Conservation (phyloP, 2,113 vertebrate species). For the Colaptes auratus region DNA sequence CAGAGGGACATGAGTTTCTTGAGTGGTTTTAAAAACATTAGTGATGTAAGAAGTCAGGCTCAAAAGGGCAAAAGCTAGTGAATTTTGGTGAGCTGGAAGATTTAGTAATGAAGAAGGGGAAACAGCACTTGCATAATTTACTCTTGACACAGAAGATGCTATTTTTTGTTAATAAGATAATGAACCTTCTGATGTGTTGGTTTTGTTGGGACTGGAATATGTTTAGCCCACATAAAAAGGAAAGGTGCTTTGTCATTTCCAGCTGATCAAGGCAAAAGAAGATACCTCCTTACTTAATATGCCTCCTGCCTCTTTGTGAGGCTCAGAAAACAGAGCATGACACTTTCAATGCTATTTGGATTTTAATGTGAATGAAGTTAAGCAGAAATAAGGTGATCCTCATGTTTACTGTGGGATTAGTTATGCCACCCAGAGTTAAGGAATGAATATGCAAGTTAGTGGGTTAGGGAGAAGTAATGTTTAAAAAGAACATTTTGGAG, state of each 20-base stretch:
- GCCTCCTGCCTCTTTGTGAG: neutral
- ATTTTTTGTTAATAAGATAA: constrained; percentile 18
- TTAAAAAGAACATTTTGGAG: neutral
- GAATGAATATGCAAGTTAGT: neutral
- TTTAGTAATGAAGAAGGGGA: neutral
- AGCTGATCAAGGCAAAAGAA: neutral
- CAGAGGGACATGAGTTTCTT: neutral
- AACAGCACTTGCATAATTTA: neutral
- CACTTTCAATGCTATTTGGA: neutral
- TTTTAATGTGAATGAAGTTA: neutral
- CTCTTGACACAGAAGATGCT: neutral
- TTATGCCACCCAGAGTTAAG: neutral
- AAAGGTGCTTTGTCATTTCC: constrained; percentile 2
- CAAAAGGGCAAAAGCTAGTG: neutral
- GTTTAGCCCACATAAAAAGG: neutral
- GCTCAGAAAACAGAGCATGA: neutral
- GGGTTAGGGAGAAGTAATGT: neutral
- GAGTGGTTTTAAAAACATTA: neutral
- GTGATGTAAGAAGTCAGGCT: neutral
- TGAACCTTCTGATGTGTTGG: neutral
- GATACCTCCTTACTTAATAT: neutral
- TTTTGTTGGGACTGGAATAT: neutral
- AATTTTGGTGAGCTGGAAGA: neutral
- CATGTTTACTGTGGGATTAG: neutral
- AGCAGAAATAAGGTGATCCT: neutral